Evolutionary conservation across 2,888 invertebrate species (phyloP).

Genomic region (Lasioglossum villosulum): DNA sequence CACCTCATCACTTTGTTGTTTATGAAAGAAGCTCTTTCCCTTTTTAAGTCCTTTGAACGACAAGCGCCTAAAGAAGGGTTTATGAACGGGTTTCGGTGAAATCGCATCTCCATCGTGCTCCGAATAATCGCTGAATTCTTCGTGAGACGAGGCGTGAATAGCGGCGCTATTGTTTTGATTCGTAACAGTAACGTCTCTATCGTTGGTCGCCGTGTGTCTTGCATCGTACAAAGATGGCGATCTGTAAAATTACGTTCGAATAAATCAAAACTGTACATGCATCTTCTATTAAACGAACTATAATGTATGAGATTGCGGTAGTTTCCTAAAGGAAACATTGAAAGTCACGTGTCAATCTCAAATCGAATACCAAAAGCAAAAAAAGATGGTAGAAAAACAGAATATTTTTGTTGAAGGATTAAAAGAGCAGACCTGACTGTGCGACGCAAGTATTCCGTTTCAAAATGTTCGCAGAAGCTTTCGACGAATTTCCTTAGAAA

Average conservation of each 20-base stretch:
- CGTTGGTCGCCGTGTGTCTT: constrained; percentile 68
- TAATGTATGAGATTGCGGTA: background rate
- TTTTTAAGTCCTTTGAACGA: constrained; percentile 95
- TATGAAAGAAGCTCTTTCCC: constrained; percentile 94
- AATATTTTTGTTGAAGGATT: constrained; percentile 8
- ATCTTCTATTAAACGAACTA: background rate
- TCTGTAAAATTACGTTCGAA: constrained; percentile 60
- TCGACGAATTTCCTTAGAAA: constrained; percentile 93
- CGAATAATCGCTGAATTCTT: constrained; percentile 88
- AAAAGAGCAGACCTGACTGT: constrained; percentile 78
- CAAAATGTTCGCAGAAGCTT: constrained; percentile 93
- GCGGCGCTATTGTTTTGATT: constrained; percentile 79
- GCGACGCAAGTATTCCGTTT: constrained; percentile 89
- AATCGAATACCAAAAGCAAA: constrained; percentile 8
- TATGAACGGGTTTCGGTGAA: constrained; percentile 92
- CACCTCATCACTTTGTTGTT: constrained; percentile 95
- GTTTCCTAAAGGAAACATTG: background rate
- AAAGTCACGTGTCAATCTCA: background rate
- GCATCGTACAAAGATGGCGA: constrained; percentile 79
- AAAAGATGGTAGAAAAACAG: background rate
- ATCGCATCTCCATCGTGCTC: constrained; percentile 89
- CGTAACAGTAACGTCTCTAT: constrained; percentile 73
- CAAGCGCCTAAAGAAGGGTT: constrained; percentile 93
- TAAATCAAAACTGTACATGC: background rate
- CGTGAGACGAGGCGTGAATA: constrained; percentile 82